Percentiles rank a stretch among this genome's conserved stretches.
Evolutionary conservation across 1,140 invertebrate genomes (phyloP).

Genomic region (Pygmarrhopalites habei): DNA sequence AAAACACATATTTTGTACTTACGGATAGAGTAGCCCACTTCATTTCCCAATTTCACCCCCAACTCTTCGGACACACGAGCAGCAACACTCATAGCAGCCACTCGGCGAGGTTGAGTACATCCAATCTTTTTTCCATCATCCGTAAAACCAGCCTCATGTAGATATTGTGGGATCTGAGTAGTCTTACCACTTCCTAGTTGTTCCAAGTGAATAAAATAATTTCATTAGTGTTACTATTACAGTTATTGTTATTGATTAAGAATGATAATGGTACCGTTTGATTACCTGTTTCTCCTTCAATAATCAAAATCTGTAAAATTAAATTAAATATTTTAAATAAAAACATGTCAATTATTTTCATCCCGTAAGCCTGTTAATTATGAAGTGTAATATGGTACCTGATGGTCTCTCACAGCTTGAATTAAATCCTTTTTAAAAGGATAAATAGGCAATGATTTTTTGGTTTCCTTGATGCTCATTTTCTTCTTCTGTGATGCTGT

Average conservation of each 20-base stretch:
- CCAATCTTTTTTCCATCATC: constrained; percentile 71
- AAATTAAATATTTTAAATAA: constrained; percentile 19
- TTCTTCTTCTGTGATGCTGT: constrained; percentile 66
- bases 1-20: no score
- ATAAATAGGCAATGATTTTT: constrained; percentile 88
- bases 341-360: background rate
- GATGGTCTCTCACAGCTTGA: constrained; percentile 77
- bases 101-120: constrained; percentile 67
- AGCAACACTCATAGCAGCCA: constrained; percentile 74
- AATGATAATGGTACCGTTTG: no score
- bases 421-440: constrained; percentile 85
- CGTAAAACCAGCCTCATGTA: constrained; percentile 84
- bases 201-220: no score
- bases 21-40: constrained; percentile 71
- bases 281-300: constrained; percentile 71
- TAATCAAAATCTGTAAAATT: constrained; percentile 64
- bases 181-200: constrained; percentile 98
- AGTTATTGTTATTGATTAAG: no score
- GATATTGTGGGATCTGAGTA: constrained; percentile 96
- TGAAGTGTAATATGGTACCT: constrained; percentile 49
- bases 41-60: constrained; percentile 59
- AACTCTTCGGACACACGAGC: constrained; percentile 66
- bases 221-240: no score
- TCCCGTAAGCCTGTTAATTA: no score
- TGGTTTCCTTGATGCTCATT: constrained; percentile 82